Base-by-base conservation (phyloP, 2,888 invertebrate genomes). In the Patella pellucida region DNA sequence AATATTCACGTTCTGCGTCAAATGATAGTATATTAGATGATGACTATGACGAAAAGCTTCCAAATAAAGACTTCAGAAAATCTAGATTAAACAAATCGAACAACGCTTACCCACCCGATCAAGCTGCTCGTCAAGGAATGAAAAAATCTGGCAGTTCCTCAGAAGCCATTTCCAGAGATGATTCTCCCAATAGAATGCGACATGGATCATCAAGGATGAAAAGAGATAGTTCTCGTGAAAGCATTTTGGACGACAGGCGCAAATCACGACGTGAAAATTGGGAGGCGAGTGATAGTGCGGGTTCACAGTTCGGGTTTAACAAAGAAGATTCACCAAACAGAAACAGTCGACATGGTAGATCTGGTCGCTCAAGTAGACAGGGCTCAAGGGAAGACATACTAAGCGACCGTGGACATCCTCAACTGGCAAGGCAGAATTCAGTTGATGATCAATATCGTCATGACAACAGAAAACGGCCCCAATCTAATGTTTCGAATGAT, bases 31-130 rank as follows among this genome's bases (percentile, higher is more conserved):
- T 87, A 14, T 84, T 87, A 77, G 81, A 80, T 62, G 80, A 80
- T 31, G 84, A 85, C 52, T 82, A 84, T 56, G 85, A 85, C 16
- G 81, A 84, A 41, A 81, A 83, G 70, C 82, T 85, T 51, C 83
- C 81, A 16, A 95, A 95, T 88, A 95, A 95, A 90, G 95, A 95
- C 88, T 94, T 94, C 83, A 92, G 95, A 54, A 95, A 95, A 88
- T 95, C 95, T 0, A 94, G 94, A 0, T 88, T 95, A 16, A 95
- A 95, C 89, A 94, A 95, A 91, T 92, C 92, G 52, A 89, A 90
- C 50, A 91, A 91, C 16, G 91, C 72, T 84, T 85, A 84, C 54
- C 4, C 19, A 14, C 52, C 70, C 15, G 68, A 50, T 23, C 15
- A 19, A 31, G 27, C 27, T 15, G 72, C 62, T 52, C 56, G 70